Evolutionary conservation across 2,113 vertebrate genomes (phyloP).

Genomic region (Casuarius casuarius): DNA sequence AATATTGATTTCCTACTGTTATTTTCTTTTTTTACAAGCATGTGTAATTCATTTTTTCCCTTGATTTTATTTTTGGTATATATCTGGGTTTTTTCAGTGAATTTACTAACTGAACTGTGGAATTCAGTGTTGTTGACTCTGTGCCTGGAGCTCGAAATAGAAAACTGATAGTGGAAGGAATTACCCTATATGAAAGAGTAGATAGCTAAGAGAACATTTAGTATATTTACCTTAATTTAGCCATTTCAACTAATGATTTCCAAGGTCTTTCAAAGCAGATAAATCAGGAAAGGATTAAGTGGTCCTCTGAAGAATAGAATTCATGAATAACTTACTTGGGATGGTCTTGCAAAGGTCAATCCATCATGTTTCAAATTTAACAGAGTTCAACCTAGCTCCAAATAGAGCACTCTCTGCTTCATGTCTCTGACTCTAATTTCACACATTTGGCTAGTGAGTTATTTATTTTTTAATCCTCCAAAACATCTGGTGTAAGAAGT

Average conservation of each 20-base stretch:
- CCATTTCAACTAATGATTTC: background rate
- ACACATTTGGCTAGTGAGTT: background rate
- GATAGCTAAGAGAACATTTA: background rate
- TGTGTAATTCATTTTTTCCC: background rate
- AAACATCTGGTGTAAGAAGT: slow-evolving; percentile 25
- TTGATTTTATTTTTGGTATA: slow-evolving; percentile 12
- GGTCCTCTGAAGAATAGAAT: slow-evolving; percentile 19
- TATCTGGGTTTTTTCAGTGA: slow-evolving; percentile 25
- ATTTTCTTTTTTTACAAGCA: background rate
- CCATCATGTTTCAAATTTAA: background rate
- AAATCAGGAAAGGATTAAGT: slow-evolving; percentile 24
- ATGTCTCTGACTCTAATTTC: background rate
- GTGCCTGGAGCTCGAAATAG: background rate
- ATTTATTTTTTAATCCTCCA: slow-evolving; percentile 3
- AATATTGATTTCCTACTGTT: slow-evolving; percentile 9
- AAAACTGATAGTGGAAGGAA: background rate
- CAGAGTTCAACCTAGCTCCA: background rate
- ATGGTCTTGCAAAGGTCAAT: background rate
- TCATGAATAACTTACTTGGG: slow-evolving; percentile 19
- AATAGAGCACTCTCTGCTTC: background rate
- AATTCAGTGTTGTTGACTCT: slow-evolving; percentile 41
- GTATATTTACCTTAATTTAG: slow-evolving; percentile 2
- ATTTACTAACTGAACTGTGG: slow-evolving; percentile 52
- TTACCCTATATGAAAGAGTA: background rate
- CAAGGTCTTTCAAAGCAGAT: slow-evolving; percentile 32